Evolutionary conservation across 2,888 invertebrate species (phyloP), one percentile per base, ranked within the genome.

Genomic region (Troides aeacus): DNA sequence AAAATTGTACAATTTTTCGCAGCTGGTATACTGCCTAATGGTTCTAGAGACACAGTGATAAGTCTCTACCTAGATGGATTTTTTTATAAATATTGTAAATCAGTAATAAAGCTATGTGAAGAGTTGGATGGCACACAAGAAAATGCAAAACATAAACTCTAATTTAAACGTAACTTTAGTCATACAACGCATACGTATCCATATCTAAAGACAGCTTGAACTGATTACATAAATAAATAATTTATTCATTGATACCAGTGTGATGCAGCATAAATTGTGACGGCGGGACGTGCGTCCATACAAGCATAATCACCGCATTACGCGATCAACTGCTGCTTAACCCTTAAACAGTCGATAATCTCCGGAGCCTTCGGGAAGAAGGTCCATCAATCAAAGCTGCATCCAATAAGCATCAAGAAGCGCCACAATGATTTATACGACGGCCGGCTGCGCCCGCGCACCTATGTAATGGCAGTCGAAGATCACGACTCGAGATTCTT

Each of bases 341-440:
- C 76, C 73, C 69, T 64, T 69, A 67, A 76, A 76, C 74, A 74
- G 76, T 74, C 74, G 75, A 76, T 78, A 75, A 78, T 75, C 72
- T 72, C 72, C 74, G 66, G 64, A 71, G 71, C 72, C 30, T 71
- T 65, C 62, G 59, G 65, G 69, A 74, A 72, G 71, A 62, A 65
- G 42, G 69, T 74, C 76, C 80, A 90, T 91, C 87, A 86, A 90
- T 90, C 90, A 90, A 81, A 81, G 85, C 78, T 84, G 53, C 74
- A 79, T 84, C 84, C 86, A 85, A 90, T 88, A 75, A 87, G 77
- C 77, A 79, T 88, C 86, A 88, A 89, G 91, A 90, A 92, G 91
- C 90, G 89, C 85, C 84, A 88, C 82, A 82, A 86, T 91, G 90
- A 91, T 91, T 87, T 85, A 91, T 89, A 82, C 78, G 75, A 53